Base-by-base conservation (phyloP, 2,888 invertebrate genomes). In the Drosophila imparisetae region DNA sequence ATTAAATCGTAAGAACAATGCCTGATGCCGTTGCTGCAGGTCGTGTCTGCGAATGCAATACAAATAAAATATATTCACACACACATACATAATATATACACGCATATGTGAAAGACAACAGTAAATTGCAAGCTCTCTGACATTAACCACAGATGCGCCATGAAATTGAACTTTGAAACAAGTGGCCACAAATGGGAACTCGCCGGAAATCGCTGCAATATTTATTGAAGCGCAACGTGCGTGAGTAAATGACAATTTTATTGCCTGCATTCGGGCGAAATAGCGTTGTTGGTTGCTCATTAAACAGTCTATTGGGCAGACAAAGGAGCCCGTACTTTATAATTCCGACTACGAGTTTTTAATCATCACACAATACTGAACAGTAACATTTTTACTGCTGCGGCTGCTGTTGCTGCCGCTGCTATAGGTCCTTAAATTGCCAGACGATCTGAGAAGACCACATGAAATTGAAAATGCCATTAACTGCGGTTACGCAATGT, bases 81-180 rank as follows among this genome's bases (percentile, higher is more conserved):
- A 13, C 24, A 24, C 6, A 21, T 13, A 13, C 13, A 13, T n/a
- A n/a, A 63, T 40, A 24, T 50, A 30, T 27, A 49, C 21, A 29
- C 2, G 4, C 2, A n/a, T n/a, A 18, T 29, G 24, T 21, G 18
- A 5, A 38, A 81, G 62, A 65, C 59, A 57, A 66, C 66, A 72
- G 68, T 80, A 72, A 80, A 83, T 76, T 80, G 76, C 83, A 82
- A 53, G 59, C 60, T 62, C 75, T 66, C 77, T 66, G 60, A 66
- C 80, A 83, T 80, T 80, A 80, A 83, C 70, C 70, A 48, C 80
- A 74, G 74, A 83, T 80, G 74, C 63, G 57, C n/a, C 27, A 24
- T 62, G 13, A 71, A 62, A 71, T 69, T 62, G 68, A 48, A 80
- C 34, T 50, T 52, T 52, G 42, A 10, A 53, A 45, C 45, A 62